These are phyloP conservation scores for Delphinapterus leucas DNA, from an alignment of 2,113 vertebrate species.

Conservation along the genomic window DNA sequence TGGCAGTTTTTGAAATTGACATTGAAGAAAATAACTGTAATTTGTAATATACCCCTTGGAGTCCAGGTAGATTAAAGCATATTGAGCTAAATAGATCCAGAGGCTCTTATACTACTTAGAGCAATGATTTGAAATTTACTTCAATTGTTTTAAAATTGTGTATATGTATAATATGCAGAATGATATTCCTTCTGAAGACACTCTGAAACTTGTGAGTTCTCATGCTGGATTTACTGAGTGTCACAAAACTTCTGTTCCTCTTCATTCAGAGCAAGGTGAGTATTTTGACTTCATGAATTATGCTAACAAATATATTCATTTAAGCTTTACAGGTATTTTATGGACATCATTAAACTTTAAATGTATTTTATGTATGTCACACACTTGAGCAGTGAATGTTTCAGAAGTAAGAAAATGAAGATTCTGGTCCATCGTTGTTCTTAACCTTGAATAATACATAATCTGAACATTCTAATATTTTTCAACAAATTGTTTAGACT, in stretches of 20 bases:
- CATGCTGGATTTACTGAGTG: conserved; percentile 90
- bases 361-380: conserved; percentile 10
- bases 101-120: neutral
- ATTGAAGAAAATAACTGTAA: neutral
- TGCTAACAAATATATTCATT: neutral
- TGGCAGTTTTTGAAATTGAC: neutral
- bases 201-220: conserved; percentile 88
- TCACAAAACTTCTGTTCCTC: conserved; percentile 81
- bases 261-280: conserved; percentile 89
- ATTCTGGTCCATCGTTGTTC: neutral
- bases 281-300: neutral
- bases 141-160: conserved; percentile 39
- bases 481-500: neutral
- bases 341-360: neutral
- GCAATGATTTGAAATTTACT: neutral
- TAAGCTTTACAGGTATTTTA: neutral
- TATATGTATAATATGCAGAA: conserved; percentile 68
- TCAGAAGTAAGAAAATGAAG: neutral
- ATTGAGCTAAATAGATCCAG: neutral
- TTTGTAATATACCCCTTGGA: neutral
- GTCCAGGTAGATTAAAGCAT: neutral
- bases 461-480: neutral
- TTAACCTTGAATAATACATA: neutral
- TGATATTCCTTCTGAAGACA: conserved; percentile 79
- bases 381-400: neutral